A percentile compares a stretch with the other conserved stretches of the same genome.
These are phyloP conservation scores for Cyrtonyx montezumae DNA, from an alignment of 2,113 vertebrate species.

Conservation along the genomic window DNA sequence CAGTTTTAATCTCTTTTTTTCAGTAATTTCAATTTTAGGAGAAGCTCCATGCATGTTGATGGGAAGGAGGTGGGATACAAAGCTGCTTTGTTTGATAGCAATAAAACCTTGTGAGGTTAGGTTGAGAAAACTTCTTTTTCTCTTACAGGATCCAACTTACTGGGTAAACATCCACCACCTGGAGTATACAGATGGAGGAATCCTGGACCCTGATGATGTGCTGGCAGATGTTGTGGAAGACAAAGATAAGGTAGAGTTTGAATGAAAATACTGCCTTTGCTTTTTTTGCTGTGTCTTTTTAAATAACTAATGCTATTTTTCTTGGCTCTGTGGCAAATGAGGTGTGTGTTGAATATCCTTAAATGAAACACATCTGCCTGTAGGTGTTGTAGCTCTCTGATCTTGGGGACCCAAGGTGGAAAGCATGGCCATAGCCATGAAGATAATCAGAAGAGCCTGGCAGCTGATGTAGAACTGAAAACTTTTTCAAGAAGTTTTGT, in stretches of 20 bases:
- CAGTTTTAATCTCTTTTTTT: background rate
- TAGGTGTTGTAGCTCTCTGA: background rate
- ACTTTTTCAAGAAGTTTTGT: background rate
- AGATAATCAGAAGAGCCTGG: background rate
- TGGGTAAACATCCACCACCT: slow-evolving; percentile 95
- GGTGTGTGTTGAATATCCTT: background rate
- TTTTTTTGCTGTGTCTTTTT: background rate
- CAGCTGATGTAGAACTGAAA: background rate
- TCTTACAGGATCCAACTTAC: slow-evolving; percentile 86
- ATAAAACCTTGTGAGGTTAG: background rate
- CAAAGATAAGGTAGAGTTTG: slow-evolving; percentile 91
- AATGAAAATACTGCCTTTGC: background rate
- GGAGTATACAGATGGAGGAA: slow-evolving; percentile 96
- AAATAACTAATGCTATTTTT: background rate
- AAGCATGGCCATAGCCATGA: background rate
- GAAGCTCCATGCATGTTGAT: background rate
- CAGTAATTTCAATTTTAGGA: background rate
- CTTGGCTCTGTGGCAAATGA: background rate
- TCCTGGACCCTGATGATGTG: slow-evolving; percentile 96
- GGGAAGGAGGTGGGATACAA: background rate
- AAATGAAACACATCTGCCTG: background rate
- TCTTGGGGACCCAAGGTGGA: accelerated
- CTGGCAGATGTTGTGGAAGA: slow-evolving; percentile 96
- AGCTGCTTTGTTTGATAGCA: background rate
- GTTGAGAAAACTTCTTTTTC: background rate